Evolutionary conservation across 2,888 invertebrate genomes (phyloP).

Genomic region (Sphecodes monilicornis): DNA sequence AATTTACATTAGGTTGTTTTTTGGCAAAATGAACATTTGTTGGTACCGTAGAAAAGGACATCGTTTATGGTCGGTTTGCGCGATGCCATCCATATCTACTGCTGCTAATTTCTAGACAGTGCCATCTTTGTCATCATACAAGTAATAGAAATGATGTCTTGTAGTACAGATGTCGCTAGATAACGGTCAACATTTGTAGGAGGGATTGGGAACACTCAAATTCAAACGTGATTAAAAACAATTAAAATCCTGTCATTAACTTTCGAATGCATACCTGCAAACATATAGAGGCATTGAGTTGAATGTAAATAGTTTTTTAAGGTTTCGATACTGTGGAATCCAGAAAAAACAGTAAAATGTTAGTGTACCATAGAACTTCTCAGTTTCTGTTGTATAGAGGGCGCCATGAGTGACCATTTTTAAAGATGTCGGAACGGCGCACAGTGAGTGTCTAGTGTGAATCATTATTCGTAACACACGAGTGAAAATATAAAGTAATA

Average conservation of each 20-base stretch:
- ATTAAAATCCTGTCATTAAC: neutral
- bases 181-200: neutral
- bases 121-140: constrained; percentile 4
- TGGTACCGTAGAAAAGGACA: constrained; percentile 8
- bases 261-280: neutral
- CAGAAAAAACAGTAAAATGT: neutral
- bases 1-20: neutral
- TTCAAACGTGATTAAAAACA: neutral
- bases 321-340: neutral
- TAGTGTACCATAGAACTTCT: neutral
- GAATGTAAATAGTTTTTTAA: neutral
- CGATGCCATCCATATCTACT: constrained; percentile 18
- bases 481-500: neutral
- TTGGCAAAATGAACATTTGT: neutral
- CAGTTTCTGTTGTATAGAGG: neutral
- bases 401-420: neutral
- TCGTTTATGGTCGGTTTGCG: neutral
- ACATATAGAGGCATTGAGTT: neutral
- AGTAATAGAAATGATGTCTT: neutral
- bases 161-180: constrained; percentile 39
- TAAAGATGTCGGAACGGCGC: neutral
- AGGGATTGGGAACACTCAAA: neutral
- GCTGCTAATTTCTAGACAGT: neutral
- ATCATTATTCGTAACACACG: neutral
- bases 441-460: neutral